Base-by-base conservation (phyloP, 2,888 invertebrate species). In the Tetranychus piercei region DNA sequence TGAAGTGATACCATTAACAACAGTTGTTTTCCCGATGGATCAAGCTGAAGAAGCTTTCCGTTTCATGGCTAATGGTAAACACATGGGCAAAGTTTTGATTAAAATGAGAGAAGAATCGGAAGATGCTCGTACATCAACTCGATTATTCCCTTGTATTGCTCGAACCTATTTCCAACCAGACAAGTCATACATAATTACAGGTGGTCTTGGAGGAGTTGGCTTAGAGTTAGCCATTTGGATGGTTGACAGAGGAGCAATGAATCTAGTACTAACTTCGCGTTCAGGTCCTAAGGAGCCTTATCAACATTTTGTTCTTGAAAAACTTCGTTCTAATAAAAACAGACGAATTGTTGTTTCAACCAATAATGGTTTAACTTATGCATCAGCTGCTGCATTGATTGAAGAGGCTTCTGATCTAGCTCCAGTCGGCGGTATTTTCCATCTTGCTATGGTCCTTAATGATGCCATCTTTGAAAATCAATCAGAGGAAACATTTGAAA, bases 141-240 rank as follows among this genome's bases (percentile, higher is more conserved):
- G 79, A 5, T 79, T 80, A 15, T 79, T 81, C 71, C 77, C 78
- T 11, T 87, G 94, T 44, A 84, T 87, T 43, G 93, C 94, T 18
- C 87, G 91, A 79, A 90, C 91, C 55, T 90, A 92, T 69, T 87
- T 87, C 77, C 88, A 84, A 74, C 84, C 85, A 1, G 77, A 82
- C 44, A 84, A 83, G 77, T 80, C 82, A 7, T 86, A 85, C 80
- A 80, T 86, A 64, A 83, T 86, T 76, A 82, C 84, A 83, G 81
- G 91, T 76, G 95, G 96, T 74, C 86, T 97, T 72, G 97, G 97
- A 78, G 97, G 97, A 6, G 96, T 99, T 84, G 97, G 97, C 34
- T 85, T 97, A 77, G 97, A 99, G 84, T 84, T 99, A 78, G 88
- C 90, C 69, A 87, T 90, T 79, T 95, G 94, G 94, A 84, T 97